Percentiles rank a stretch among this genome's conserved stretches.
Evolutionary conservation across 2,888 invertebrate genomes (phyloP).

Genomic region (Chrysolina haemoptera): DNA sequence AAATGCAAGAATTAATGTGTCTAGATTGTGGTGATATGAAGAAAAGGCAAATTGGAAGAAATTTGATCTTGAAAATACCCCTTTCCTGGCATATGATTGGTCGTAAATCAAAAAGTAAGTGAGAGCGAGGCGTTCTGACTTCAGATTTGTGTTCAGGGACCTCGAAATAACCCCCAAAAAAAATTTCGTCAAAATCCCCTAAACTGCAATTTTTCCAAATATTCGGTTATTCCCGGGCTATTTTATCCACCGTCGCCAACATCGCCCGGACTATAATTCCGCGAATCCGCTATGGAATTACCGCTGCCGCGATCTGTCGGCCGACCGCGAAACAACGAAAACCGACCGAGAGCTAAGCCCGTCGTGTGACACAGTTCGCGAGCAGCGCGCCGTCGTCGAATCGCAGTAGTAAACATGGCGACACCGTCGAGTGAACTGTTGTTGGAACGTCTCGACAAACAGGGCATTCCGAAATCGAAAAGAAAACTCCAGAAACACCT

Average conservation of each 20-base stretch:
- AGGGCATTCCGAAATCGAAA: slow-evolving; percentile 68
- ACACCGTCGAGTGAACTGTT: slow-evolving; percentile 67
- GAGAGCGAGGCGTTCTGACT: too few relatives aligned
- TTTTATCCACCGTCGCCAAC: background rate
- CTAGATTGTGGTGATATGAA: too few relatives aligned
- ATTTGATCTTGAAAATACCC: too few relatives aligned
- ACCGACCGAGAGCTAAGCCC: slow-evolving; percentile 10
- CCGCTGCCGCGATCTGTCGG: slow-evolving; percentile 43
- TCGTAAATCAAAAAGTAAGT: too few relatives aligned
- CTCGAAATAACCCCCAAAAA: background rate
- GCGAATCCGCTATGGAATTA: slow-evolving; percentile 19
- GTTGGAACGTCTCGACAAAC: slow-evolving; percentile 65
- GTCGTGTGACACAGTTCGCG: slow-evolving; percentile 25
- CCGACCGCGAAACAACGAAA: slow-evolving; percentile 29
- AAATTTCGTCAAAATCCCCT: too few relatives aligned
- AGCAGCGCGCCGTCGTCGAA: slow-evolving; percentile 21
- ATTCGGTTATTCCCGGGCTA: background rate
- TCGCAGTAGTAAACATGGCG: slow-evolving; percentile 64
- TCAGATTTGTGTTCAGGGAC: too few relatives aligned
- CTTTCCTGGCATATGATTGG: too few relatives aligned
- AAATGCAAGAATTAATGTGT: too few relatives aligned
- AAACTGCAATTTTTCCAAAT: background rate
- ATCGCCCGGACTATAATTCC: slow-evolving; percentile 6
- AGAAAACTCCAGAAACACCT: slow-evolving; percentile 70
- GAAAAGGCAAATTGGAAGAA: too few relatives aligned